Evolutionary conservation across 2,888 invertebrate species (phyloP), one percentile per base, ranked within the genome.

Genomic region (Druceiella hillmani): DNA sequence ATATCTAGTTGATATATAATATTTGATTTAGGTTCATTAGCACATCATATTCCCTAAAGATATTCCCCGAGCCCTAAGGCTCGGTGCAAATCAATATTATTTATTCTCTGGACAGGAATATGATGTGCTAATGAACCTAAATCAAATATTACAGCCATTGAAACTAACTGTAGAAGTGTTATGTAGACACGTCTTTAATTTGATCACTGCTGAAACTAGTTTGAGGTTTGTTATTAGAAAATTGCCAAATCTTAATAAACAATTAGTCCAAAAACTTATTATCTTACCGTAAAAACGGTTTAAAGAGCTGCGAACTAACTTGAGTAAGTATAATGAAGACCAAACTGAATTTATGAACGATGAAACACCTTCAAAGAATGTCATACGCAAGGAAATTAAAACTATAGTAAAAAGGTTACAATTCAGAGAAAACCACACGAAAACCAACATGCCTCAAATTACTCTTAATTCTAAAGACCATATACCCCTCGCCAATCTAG

Each of bases 41-140:
- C n/a, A n/a, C n/a, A n/a, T n/a, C n/a, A n/a, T n/a, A n/a, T n/a
- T n/a, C n/a, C n/a, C n/a, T n/a, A n/a, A n/a, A n/a, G n/a, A n/a
- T n/a, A n/a, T n/a, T n/a, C n/a, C n/a, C n/a, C n/a, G n/a, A n/a
- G n/a, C n/a, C n/a, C n/a, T 20, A 20, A 20, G 22, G 22, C 22
- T 20, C 22, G 22, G 22, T 20, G 22, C 22, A 20, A 20, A 20
- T 20, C 22, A n/a, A n/a, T n/a, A n/a, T n/a, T n/a, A n/a, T n/a
- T n/a, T n/a, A n/a, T n/a, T n/a, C n/a, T n/a, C n/a, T n/a, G n/a
- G n/a, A n/a, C n/a, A n/a, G n/a, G n/a, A n/a, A n/a, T 20, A n/a
- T 20, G 22, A 20, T 20, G 9, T 20, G 22, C n/a, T 20, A 20
- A 20, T 20, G 22, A n/a, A 20, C n/a, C 22, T 20, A 20, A n/a